Evolutionary conservation across 2,888 invertebrate genomes (phyloP).

Genomic region (Callyntrura guangdongensis): DNA sequence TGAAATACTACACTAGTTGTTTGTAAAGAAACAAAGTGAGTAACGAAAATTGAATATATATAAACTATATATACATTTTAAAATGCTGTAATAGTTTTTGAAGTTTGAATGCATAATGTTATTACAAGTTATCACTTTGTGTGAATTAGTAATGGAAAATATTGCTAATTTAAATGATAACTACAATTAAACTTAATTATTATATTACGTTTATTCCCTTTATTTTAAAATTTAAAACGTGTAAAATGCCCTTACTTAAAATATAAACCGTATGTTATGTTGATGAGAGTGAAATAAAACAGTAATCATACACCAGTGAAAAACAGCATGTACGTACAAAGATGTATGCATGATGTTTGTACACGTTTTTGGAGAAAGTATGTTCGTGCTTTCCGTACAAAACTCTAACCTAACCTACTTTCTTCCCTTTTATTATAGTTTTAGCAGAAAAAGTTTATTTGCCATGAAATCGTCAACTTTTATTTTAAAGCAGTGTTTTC

Average conservation of each 20-base stretch:
- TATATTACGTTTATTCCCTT: conserved; percentile 39
- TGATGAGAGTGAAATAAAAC: conserved; percentile 37
- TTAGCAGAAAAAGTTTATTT: too few species aligned
- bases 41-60: conserved; percentile 29
- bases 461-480: too few species aligned
- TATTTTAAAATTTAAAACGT: conserved; percentile 45
- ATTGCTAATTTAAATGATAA: conserved; percentile 29
- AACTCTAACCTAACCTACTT: too few species aligned
- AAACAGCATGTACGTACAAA: too few species aligned
- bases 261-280: conserved; percentile 46
- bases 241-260: conserved; percentile 58
- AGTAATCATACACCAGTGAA: conserved; percentile 37
- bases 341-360: too few species aligned
- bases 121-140: conserved; percentile 16
- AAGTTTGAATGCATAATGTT: conserved; percentile 30
- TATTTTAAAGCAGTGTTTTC: too few species aligned
- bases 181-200: conserved; percentile 16
- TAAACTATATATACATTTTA: conserved; percentile 1
- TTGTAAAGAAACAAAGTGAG: not conserved
- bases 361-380: too few species aligned
- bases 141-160: conserved; percentile 13
- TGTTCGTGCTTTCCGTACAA: too few species aligned
- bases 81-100: conserved; percentile 29
- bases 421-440: too few species aligned
- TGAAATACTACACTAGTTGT: conserved; percentile 29